phyloP scores from a whole-genome alignment of 1,140 invertebrate species.

The Copidosoma floridanum region DNA sequence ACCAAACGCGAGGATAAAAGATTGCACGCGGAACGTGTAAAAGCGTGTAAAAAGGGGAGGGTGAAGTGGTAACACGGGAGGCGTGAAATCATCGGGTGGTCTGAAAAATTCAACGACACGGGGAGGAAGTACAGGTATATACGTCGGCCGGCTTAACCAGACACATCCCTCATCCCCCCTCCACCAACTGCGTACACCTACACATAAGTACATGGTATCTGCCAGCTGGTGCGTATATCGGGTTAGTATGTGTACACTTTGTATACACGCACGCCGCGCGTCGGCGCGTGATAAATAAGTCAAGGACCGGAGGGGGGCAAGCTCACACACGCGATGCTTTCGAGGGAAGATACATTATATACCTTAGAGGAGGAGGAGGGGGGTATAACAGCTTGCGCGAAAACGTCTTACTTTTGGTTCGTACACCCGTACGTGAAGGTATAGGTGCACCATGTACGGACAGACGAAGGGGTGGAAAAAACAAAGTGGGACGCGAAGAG shows the following conservation, averaged over 20 bases:
- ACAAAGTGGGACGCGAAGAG: not conserved
- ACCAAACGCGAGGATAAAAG: too few relatives aligned
- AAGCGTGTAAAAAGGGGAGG: not conserved
- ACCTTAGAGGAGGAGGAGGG: too few relatives aligned
- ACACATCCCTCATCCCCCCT: too few relatives aligned
- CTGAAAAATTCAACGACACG: conserved; percentile 13
- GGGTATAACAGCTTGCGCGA: not conserved
- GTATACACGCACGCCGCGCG: not conserved
- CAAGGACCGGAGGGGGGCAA: not conserved
- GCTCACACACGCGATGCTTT: conserved; percentile 7
- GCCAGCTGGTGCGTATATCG: not conserved
- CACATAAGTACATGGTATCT: too few relatives aligned
- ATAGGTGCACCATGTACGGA: too few relatives aligned
- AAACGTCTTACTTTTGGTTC: not conserved
- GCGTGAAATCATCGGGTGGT: conserved; percentile 13
- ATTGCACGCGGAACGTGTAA: not conserved
- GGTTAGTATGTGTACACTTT: too few relatives aligned
- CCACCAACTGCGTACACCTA: too few relatives aligned
- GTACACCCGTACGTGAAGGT: too few relatives aligned
- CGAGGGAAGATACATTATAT: conserved; percentile 15
- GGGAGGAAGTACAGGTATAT: too few relatives aligned
- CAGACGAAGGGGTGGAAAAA: not conserved
- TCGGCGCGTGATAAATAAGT: conserved; percentile 15
- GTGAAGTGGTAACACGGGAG: not conserved
- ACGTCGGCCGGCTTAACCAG: too few relatives aligned